Percentiles rank a stretch among this genome's conserved stretches.
Conservation (phyloP, 2,113 vertebrate species). For the Chaenogobius annularis region DNA sequence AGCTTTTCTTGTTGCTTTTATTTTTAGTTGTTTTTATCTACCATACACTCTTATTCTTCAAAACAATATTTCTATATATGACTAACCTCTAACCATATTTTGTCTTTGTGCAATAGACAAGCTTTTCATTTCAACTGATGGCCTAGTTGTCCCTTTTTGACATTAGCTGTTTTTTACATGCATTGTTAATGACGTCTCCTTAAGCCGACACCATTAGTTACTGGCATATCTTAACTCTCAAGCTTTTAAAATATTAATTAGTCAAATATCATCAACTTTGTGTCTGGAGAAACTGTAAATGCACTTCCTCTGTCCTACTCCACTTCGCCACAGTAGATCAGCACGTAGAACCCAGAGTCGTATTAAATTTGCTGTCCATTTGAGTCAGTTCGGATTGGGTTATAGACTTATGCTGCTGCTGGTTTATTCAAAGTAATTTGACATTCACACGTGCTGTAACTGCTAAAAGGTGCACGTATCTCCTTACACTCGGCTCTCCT, state of each 20-base stretch:
- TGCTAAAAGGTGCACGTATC: conserved; percentile 46
- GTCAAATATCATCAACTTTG: not conserved
- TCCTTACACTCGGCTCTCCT: conserved; percentile 19
- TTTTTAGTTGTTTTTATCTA: not conserved
- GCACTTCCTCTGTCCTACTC: not conserved
- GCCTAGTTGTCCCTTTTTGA: conserved; percentile 13
- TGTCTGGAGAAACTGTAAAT: not conserved
- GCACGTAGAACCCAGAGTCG: not conserved
- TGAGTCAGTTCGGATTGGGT: conserved; percentile 18
- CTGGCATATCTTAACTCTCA: not conserved
- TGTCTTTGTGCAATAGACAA: not conserved
- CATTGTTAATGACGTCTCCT: conserved; percentile 30
- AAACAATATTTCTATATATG: not conserved
- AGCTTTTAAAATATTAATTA: conserved; percentile 31
- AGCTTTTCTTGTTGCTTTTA: not conserved
- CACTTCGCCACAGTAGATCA: not conserved
- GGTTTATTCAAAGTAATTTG: conserved; percentile 24
- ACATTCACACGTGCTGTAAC: conserved; percentile 25
- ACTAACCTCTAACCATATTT: not conserved
- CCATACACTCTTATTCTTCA: not conserved
- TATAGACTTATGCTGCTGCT: not conserved
- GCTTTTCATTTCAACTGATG: not conserved
- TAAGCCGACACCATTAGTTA: not conserved
- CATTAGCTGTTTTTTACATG: conserved; percentile 14
- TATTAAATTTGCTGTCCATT: not conserved